Base-by-base conservation (phyloP, 2,888 invertebrate species). In the Folsomia manolachei region DNA sequence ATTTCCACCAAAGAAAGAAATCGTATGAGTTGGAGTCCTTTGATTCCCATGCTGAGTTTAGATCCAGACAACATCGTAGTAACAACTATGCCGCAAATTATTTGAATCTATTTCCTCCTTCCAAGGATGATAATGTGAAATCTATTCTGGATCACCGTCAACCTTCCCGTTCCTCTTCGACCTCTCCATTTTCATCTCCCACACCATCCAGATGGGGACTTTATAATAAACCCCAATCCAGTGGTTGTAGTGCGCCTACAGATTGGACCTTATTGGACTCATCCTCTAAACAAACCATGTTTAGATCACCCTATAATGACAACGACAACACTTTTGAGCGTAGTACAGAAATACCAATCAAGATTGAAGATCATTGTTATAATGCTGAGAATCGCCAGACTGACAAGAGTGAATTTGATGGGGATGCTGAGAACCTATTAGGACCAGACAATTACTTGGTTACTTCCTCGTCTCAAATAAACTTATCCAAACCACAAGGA, bases 1-100 rank as follows among this genome's bases (percentile, higher is more conserved):
- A 89, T 80, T 92, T 91, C 91, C 90, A 70, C 81, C 87, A 88
- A 74, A 86, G 91, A 78, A 86, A 91, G 77, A 92, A 91, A 83
- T 91, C 91, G 21, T 91, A 91, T 82, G 91, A 91, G 71, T 92
- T 92, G 81, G 89, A 89, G 69, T 76, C 75, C 19, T 76, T 78
- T 65, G 80, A 79, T 27, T 66, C 73, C 4, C 39, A 39, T 39
- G 39, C 39, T 18, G 39, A 62, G 4, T 60, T n/a, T n/a, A n/a
- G n/a, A n/a, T 60, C 60, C 9, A 19, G 63, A 63, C n/a, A 11
- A n/a, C 4, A 25, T 11, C 2, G 23, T 23, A 25, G 63, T n/a
- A 25, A 25, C 18, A 71, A 51, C 53, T 21, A 67, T 39, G 25
- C 39, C 11, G n/a, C 56, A 56, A 62, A 39, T 14, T 39, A 39